A percentile compares a stretch with the other conserved stretches of the same genome.
These are phyloP conservation scores for Drosophila subquinaria DNA, from an alignment of 2,888 invertebrate genomes.

Conservation along the genomic window DNA sequence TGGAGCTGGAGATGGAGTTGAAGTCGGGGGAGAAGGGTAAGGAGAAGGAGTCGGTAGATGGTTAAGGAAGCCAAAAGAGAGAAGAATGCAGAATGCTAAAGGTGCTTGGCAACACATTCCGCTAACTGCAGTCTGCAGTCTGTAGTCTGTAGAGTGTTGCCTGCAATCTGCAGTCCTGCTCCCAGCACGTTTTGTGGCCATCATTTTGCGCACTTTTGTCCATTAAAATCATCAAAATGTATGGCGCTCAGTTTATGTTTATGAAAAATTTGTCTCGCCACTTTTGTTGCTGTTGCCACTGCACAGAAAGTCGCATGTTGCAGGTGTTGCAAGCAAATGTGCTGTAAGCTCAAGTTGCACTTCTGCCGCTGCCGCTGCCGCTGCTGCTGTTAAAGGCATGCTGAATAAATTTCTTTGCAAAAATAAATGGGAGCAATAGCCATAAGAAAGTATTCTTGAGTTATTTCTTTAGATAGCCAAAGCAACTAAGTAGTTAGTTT, in stretches of 20 bases:
- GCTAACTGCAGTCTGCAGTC: slow-evolving; percentile 49
- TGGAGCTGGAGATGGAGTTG: slow-evolving; percentile 1
- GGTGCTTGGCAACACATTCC: slow-evolving; percentile 81
- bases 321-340: slow-evolving; percentile 38
- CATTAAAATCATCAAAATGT: slow-evolving; percentile 81
- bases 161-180: slow-evolving; percentile 16
- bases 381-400: slow-evolving; percentile 2
- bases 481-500: background rate
- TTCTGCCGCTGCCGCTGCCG: background rate
- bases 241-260: slow-evolving; percentile 74
- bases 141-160: background rate
- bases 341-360: slow-evolving; percentile 8
- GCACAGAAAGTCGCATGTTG: slow-evolving; percentile 23
- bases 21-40: background rate
- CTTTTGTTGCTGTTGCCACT: slow-evolving; percentile 25
- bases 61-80: slow-evolving; percentile 28
- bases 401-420: slow-evolving; percentile 22
- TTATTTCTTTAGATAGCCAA: background rate
- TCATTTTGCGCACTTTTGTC: slow-evolving; percentile 80
- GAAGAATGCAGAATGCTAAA: slow-evolving; percentile 70
- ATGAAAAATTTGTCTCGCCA: slow-evolving; percentile 73
- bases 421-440: slow-evolving; percentile 22
- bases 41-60: background rate
- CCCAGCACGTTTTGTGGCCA: slow-evolving; percentile 79
- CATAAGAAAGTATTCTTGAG: background rate